These are phyloP conservation scores for Parascotia fuliginaria DNA, from an alignment of 2,888 invertebrate species.

Conservation along the genomic window DNA sequence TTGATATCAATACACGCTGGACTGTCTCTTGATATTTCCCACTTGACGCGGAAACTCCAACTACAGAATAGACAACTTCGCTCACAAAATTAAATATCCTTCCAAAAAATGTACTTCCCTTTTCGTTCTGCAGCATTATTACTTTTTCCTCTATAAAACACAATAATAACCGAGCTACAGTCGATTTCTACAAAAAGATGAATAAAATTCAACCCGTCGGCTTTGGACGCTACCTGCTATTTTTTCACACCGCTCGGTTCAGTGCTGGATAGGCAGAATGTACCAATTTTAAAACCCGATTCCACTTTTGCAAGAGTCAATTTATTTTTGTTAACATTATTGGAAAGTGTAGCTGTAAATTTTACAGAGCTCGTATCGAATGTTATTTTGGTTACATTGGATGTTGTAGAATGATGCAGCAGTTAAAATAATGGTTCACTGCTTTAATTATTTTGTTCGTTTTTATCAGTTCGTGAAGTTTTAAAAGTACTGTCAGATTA, in stretches of 20 bases:
- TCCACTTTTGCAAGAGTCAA: slow-evolving; percentile 46
- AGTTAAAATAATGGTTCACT: neutral
- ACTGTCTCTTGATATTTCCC: neutral
- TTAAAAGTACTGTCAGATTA: no score
- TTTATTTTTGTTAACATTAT: slow-evolving; percentile 51
- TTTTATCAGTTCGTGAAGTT: no score
- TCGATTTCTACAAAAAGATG: slow-evolving; percentile 44
- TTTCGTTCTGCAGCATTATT: slow-evolving; percentile 36
- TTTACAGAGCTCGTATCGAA: slow-evolving; percentile 31
- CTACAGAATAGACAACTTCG: slow-evolving; percentile 9
- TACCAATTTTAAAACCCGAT: slow-evolving; percentile 58
- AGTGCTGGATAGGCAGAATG: slow-evolving; percentile 54
- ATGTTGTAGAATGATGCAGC: neutral
- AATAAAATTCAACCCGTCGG: slow-evolving; percentile 55
- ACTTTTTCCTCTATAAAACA: slow-evolving; percentile 45
- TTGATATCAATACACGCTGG: neutral
- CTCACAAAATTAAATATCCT: slow-evolving; percentile 19
- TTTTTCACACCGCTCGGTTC: slow-evolving; percentile 49
- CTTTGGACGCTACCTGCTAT: slow-evolving; percentile 58
- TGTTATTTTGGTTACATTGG: slow-evolving; percentile 8
- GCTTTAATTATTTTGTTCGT: no score
- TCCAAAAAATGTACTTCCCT: slow-evolving; percentile 19
- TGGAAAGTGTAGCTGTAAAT: slow-evolving; percentile 36
- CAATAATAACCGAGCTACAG: slow-evolving; percentile 41
- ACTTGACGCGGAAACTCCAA: neutral